Base-by-base conservation (phyloP, 2,797 vertebrate genomes). In the Melanotaenia pygmaea region DNA sequence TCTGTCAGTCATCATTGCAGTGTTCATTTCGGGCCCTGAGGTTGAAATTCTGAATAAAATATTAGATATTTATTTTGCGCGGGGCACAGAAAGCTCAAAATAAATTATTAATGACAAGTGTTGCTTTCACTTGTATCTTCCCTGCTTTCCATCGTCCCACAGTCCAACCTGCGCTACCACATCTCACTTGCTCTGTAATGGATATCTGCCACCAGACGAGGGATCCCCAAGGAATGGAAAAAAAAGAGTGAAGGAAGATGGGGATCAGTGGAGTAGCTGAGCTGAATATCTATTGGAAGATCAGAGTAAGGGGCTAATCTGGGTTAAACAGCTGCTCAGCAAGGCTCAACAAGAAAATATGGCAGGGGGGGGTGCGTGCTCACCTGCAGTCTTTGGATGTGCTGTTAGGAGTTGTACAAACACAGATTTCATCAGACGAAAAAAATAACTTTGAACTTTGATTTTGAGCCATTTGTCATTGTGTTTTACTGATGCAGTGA, bases 261-360 rank as follows among this genome's bases (percentile, higher is more conserved):
- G 79, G 76, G 81, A 83, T 86, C 77, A 89, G 77, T 40, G 24
- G 71, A 91, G 85, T 70, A 75, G 84, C 82, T 88, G 88, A 90
- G 80, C 78, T 84, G 86, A 89, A 89, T 91, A 91, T 92, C 87
- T 90, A 83, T 87, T 50, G 51, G 68, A 50, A 83, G 85, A 91
- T 93, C 91, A 91, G 81, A 88, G 86, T 60, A 53, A 12, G 57
- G 59, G 83, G 66, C 82, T 89, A 86, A 90, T 89, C 88, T 90
- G 85, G 84, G 87, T 86, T 92, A 92, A 93, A 91, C 38, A 70
- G 80, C 76, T 85, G 84, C 70, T 87, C 79, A 64, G 74, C 58
- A 60, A 75, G 59, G 76, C 80, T 79, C 77, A 82, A 72, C 79
- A 70, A n/a, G 69, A 61, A 47, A 82, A 75, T 71, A 67, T 38